Conservation (phyloP, 1,140 invertebrate genomes). For the Papilio dardanus region DNA sequence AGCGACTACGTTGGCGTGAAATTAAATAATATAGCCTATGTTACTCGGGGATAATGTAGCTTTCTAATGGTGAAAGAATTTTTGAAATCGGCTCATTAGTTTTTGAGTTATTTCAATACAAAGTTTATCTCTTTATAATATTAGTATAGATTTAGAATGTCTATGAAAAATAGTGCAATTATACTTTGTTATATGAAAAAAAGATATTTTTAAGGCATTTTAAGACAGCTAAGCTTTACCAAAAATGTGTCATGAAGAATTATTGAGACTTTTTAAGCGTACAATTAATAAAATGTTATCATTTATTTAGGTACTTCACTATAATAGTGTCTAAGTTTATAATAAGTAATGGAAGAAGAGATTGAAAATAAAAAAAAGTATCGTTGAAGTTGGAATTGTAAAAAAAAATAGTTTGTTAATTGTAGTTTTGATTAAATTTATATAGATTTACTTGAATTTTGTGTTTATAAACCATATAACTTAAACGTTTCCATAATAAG, state of each 20-base stretch:
- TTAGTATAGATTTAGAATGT: neutral
- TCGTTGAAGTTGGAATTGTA: neutral
- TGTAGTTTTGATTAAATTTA: neutral
- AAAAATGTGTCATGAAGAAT: too few species aligned
- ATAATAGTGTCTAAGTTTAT: too few species aligned
- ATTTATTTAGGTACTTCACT: neutral
- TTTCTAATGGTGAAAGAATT: too few species aligned
- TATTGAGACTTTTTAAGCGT: neutral
- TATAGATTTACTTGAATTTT: neutral
- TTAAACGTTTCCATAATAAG: neutral
- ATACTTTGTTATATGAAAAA: conserved; percentile 8
- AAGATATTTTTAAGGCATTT: conserved; percentile 28
- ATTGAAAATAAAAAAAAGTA: neutral
- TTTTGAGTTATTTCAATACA: too few species aligned
- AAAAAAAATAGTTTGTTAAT: neutral
- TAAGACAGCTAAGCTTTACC: conserved; percentile 22
- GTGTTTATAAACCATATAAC: neutral
- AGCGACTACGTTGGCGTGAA: too few species aligned
- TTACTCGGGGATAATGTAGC: too few species aligned
- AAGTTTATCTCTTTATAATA: too few species aligned
- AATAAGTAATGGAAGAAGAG: too few species aligned
- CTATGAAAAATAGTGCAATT: neutral
- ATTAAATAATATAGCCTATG: too few species aligned
- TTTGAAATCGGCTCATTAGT: too few species aligned
- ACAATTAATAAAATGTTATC: neutral